Conservation (phyloP, 2,797 vertebrate genomes). For the Leontopithecus rosalia region DNA sequence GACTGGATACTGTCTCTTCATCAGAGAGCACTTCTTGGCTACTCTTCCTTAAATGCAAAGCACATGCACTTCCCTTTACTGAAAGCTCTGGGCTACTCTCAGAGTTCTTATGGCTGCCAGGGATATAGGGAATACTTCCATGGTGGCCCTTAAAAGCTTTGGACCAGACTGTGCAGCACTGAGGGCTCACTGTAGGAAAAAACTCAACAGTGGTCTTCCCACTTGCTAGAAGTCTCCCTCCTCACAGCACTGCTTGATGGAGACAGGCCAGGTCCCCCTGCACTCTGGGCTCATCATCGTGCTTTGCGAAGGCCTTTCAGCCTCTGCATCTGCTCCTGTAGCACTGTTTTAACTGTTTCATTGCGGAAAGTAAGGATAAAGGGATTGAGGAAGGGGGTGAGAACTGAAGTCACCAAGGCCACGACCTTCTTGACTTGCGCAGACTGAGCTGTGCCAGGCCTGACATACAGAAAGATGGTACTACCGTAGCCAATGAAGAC, state of each 20-base stretch:
- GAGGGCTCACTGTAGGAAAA: neutral
- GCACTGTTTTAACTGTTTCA: slow-evolving; percentile 35
- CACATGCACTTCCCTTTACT: neutral
- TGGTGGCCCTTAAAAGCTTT: neutral
- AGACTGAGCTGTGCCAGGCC: slow-evolving; percentile 25
- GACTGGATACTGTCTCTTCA: neutral
- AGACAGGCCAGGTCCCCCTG: neutral
- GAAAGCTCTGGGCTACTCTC: neutral
- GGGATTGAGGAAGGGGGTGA: slow-evolving; percentile 64
- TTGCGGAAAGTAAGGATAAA: slow-evolving; percentile 67
- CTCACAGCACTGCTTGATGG: neutral
- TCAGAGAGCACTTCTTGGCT: neutral
- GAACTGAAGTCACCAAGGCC: slow-evolving; percentile 54
- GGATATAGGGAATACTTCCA: rapidly evolving
- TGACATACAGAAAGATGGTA: slow-evolving; percentile 65
- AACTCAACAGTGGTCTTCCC: neutral
- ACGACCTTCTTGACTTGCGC: neutral
- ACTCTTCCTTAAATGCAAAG: neutral
- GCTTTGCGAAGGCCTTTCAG: neutral
- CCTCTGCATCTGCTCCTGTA: neutral
- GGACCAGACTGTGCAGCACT: too few species aligned
- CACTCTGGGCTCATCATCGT: neutral
- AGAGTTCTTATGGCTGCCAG: neutral
- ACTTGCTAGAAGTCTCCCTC: neutral
- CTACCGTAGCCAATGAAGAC: slow-evolving; percentile 59